Conservation (phyloP, 2,888 invertebrate genomes). For the Nymphalis polychloros region DNA sequence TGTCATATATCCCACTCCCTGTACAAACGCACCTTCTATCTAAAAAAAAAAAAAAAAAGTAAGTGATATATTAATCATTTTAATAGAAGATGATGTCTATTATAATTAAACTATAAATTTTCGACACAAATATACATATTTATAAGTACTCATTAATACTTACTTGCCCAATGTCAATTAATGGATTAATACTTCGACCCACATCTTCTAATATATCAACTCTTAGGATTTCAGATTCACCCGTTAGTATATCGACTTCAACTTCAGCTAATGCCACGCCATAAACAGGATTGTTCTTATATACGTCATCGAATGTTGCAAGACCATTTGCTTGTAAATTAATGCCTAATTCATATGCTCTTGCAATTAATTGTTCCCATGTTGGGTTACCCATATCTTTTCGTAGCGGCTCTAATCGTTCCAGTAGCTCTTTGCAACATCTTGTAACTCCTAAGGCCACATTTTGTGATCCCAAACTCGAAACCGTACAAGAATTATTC, state of each 20-base stretch:
- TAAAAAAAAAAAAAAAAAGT: too few relatives aligned
- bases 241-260: constrained; percentile 88
- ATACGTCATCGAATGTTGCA: constrained; percentile 54
- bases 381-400: constrained; percentile 67
- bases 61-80: neutral
- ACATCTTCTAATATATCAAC: constrained; percentile 86
- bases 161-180: constrained; percentile 85
- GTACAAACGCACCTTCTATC: constrained; percentile 88
- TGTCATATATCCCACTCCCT: constrained; percentile 89
- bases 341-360: constrained; percentile 65
- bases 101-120: too few relatives aligned
- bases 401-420: constrained; percentile 70
- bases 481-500: constrained; percentile 82
- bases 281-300: constrained; percentile 61
- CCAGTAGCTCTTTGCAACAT: constrained; percentile 71
- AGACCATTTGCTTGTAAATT: constrained; percentile 63
- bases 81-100: neutral
- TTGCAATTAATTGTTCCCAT: constrained; percentile 77
- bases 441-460: constrained; percentile 79
- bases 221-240: constrained; percentile 83
- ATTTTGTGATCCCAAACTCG: constrained; percentile 84
- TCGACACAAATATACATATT: too few relatives aligned
- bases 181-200: constrained; percentile 85
- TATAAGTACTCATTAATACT: too few relatives aligned
- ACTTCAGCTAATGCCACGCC: constrained; percentile 84